Base-by-base conservation (phyloP, 2,888 invertebrate genomes). In the Amblyjoppa proteus region DNA sequence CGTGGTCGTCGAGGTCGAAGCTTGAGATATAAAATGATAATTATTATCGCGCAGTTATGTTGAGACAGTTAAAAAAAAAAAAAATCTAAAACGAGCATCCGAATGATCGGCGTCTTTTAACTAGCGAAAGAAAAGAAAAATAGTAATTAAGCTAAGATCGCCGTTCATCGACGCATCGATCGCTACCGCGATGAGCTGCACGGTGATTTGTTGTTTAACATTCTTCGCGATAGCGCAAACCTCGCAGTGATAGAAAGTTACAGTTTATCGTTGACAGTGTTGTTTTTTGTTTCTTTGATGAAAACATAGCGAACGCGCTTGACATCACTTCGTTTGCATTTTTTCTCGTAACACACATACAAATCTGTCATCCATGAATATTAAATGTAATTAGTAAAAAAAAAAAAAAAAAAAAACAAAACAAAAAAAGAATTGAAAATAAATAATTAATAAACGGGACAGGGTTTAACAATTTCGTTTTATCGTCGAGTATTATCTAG, bases 61-160 rank as follows among this genome's bases (percentile, higher is more conserved):
- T 61, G 64, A 56, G 66, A 45, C 78, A 49, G 77, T 76, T 38
- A 38, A 64, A 49, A 45, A 20, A 20, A 61, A 83, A 68, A 86
- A 77, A 70, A 76, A 34, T 38, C 16, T n/a, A 6, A 58, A 80
- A 81, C 61, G 78, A 81, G 81, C 84, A 78, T 81, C 75, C 81
- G 69, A 61, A 64, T 75, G 51, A 70, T 75, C 81, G 78, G 69
- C 74, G 81, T 64, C 58, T 74, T 70, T 31, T 78, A 45, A 70
- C 49, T 85, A 78, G 64, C 78, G 70, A 81, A 74, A 61, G 51
- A 78, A 34, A 41, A 20, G 20, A 75, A 38, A 69, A 45, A 38
- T 38, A 69, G 28, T 28, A 64, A 58, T 75, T 64, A 76, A 53
- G 64, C 51, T 70, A 61, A 68, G 16, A 69, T 58, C 58, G 70